phyloP scores from a whole-genome alignment of 2,113 vertebrate species.

The Numenius arquata region DNA sequence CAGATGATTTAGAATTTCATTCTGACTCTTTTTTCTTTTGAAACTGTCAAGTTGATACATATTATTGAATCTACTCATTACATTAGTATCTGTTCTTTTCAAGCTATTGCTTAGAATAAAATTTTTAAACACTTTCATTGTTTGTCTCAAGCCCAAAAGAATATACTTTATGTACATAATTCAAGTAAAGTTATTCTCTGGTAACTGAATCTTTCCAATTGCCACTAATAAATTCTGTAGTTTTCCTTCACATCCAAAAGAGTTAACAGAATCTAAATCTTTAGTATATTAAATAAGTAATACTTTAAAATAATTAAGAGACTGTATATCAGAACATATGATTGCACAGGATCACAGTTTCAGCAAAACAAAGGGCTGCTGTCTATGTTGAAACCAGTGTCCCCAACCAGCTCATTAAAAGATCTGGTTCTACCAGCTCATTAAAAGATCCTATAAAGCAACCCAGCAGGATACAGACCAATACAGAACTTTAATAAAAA shows the following conservation, averaged over 20 bases:
- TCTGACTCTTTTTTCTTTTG: background rate
- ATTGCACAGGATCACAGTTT: background rate
- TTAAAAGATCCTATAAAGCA: slow-evolving; percentile 8
- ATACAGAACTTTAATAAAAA: background rate
- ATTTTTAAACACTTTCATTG: background rate
- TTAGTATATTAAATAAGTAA: background rate
- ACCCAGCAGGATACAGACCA: slow-evolving; percentile 38
- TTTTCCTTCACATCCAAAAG: background rate
- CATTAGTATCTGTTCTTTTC: background rate
- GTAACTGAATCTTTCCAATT: background rate
- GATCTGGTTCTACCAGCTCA: background rate
- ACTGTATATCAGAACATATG: background rate
- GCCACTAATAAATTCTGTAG: background rate
- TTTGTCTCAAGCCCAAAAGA: background rate
- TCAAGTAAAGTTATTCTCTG: background rate
- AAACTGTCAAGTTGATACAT: background rate
- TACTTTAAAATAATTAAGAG: background rate
- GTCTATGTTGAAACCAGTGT: background rate
- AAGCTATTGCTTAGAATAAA: background rate
- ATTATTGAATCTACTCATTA: background rate
- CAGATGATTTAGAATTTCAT: background rate
- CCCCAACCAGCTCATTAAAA: background rate
- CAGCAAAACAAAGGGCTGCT: background rate
- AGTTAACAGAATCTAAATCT: background rate
- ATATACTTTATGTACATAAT: background rate